Evolutionary conservation across 2,888 invertebrate genomes (phyloP).

Genomic region (Gibbula magus): DNA sequence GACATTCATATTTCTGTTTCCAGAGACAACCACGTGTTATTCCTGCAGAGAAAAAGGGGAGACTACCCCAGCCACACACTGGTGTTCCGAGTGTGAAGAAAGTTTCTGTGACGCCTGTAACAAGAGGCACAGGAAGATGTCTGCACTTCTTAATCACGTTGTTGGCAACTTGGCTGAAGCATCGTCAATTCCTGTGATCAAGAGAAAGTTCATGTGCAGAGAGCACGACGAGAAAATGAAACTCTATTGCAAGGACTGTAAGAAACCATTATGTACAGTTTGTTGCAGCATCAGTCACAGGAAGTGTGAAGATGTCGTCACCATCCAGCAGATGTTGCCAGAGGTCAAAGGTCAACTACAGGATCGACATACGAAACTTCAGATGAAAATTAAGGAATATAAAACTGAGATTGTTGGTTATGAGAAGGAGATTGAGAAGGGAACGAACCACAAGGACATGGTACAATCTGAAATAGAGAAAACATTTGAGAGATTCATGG

Average conservation of each 20-base stretch:
- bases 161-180: neutral
- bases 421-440: neutral
- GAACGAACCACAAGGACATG: neutral
- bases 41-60: neutral
- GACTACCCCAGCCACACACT: neutral
- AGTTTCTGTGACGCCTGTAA: neutral
- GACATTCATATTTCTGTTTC: no score
- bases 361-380: neutral
- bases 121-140: neutral
- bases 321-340: neutral
- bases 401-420: neutral
- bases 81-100: neutral
- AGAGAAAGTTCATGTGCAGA: neutral
- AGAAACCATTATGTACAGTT: neutral
- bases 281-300: neutral
- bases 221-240: neutral
- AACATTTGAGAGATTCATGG: neutral
- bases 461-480: neutral
- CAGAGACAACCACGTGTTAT: neutral
- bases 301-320: neutral
- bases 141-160: neutral
- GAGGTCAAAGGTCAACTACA: neutral
- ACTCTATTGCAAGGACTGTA: neutral
- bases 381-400: neutral
- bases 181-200: neutral